Evolutionary conservation across 1,140 invertebrate genomes (phyloP).

Genomic region (Armadillidium nasatum): DNA sequence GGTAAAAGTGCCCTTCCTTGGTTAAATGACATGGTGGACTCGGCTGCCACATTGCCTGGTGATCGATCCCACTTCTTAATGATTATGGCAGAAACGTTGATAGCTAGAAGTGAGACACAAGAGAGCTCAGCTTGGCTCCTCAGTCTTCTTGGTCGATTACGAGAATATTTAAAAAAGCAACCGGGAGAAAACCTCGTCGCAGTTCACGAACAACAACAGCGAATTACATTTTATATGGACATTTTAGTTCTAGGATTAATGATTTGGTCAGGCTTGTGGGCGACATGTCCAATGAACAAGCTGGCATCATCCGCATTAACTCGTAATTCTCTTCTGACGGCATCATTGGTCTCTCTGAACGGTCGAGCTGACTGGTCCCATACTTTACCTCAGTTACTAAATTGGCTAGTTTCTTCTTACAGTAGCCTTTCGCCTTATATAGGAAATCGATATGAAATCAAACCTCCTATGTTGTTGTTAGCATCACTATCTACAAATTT

Average conservation of each 20-base stretch:
- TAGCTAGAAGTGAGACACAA: slow-evolving; percentile 28
- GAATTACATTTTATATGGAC: slow-evolving; percentile 40
- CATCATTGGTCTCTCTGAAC: slow-evolving; percentile 38
- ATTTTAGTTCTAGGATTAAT: slow-evolving; percentile 38
- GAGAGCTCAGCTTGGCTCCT: slow-evolving; percentile 42
- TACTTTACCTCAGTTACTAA: slow-evolving; percentile 38
- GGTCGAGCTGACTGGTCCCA: slow-evolving; percentile 33
- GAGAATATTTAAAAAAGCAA: slow-evolving; percentile 35
- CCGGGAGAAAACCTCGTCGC: slow-evolving; percentile 39
- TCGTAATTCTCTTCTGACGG: slow-evolving; percentile 33
- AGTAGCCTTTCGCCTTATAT: slow-evolving; percentile 22
- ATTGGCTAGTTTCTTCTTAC: slow-evolving; percentile 37
- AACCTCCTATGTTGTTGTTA: slow-evolving; percentile 31
- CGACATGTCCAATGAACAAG: slow-evolving; percentile 33
- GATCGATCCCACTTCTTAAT: slow-evolving; percentile 34
- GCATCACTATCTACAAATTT: slow-evolving; percentile 35
- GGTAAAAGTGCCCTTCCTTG: slow-evolving; percentile 55
- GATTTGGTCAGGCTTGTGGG: slow-evolving; percentile 40
- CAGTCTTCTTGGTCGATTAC: slow-evolving; percentile 35
- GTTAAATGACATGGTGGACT: slow-evolving; percentile 63
- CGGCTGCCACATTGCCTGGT: slow-evolving; percentile 46
- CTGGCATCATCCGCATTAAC: slow-evolving; percentile 27
- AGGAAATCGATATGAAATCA: slow-evolving; percentile 29
- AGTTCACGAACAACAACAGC: slow-evolving; percentile 37
- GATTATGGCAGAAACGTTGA: slow-evolving; percentile 35